Evolutionary conservation across 2,113 vertebrate genomes (phyloP).

Genomic region (Eolophus roseicapilla): DNA sequence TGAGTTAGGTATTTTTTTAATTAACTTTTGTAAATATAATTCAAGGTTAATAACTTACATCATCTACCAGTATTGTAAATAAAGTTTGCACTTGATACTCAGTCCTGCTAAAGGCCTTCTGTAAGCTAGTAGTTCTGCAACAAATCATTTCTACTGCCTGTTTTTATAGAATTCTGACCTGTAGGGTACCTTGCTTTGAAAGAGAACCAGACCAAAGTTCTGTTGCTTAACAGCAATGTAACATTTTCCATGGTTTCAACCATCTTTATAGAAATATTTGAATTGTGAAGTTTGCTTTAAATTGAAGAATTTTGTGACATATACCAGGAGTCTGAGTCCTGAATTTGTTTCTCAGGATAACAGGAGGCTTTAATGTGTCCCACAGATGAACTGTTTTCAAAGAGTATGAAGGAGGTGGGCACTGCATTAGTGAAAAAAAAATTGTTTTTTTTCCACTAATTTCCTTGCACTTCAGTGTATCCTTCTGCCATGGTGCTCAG

Average conservation of each 20-base stretch:
- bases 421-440: background rate
- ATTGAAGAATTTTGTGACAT: background rate
- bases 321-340: background rate
- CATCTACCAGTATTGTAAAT: background rate
- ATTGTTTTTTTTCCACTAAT: background rate
- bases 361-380: background rate
- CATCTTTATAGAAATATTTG: background rate
- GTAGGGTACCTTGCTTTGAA: background rate
- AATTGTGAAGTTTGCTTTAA: background rate
- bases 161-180: background rate
- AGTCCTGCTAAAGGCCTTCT: background rate
- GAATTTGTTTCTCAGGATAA: background rate
- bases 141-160: background rate
- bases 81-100: background rate
- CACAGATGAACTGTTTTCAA: background rate
- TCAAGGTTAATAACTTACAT: background rate
- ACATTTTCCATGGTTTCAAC: background rate
- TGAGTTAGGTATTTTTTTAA: background rate
- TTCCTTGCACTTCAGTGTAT: background rate
- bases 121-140: background rate
- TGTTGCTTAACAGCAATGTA: background rate
- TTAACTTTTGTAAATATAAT: background rate
- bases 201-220: background rate
- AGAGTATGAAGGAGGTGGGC: background rate
- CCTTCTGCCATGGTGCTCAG: background rate